Base-by-base conservation (phyloP, 1,140 invertebrate genomes). In the Asbolus verrucosus region DNA sequence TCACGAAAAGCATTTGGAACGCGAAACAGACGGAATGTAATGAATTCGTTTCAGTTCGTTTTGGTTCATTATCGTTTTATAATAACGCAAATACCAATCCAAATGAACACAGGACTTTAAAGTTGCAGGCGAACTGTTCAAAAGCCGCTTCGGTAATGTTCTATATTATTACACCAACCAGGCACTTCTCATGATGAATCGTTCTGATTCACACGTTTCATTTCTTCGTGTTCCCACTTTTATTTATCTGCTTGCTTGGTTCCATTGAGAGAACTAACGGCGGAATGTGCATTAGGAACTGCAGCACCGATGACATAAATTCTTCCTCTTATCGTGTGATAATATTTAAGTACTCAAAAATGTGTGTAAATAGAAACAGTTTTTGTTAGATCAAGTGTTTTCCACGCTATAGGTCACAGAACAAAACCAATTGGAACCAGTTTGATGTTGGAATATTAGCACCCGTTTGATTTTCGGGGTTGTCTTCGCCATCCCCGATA, bases 131-230 rank as follows among this genome's bases (percentile, higher is more conserved):
- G 19, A 27, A 27, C 19, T 27, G 46, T 27, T 27, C 46, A 24
- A 19, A 54, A 27, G 21, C 19, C 13, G 27, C 46, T 13, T 11
- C 19, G 27, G 43, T 50, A 1, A 9, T 19, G 43, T 19, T 19
- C 43, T 13, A 6, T 27, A n/a, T n/a, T n/a, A 30, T 19, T 46
- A 18, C 41, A 19, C 15, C 18, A n/a, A 16, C 8, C 13, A 14
- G 43, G 11, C 18, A 6, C 24, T 27, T 50, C 18, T 24, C 19
- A 36, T 39, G 61, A 63, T 39, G 61, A 33, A 63, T 30, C 61
- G 61, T 63, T 63, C 61, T 63, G 39, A 63, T 63, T 63, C 61
- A 63, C 61, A 63, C 61, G 61, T 38, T 63, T 63, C 39, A 41
- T 41, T 63, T 63, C 36, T 38, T 63, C 41, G 46, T 21, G 24